Base-by-base conservation (phyloP, 2,888 invertebrate species). In the Drosophila hamatofila region DNA sequence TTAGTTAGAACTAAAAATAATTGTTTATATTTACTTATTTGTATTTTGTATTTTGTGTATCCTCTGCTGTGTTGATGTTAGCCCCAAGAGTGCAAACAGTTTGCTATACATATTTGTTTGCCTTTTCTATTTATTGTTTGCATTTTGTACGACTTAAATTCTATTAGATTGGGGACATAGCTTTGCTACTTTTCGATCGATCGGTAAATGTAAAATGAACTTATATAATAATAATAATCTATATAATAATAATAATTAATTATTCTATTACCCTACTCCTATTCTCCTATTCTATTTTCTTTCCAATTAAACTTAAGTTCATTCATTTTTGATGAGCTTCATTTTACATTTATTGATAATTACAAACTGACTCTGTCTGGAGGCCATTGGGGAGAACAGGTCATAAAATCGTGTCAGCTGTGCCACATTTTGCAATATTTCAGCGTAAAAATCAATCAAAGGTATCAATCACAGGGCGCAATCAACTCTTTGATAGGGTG, bases 391-490 rank as follows among this genome's bases (percentile, higher is more conserved):
- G 48, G 18, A n/a, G 2, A 11, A 39, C 21, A 30, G 12, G 18
- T 27, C 16, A 14, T 35, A 30, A 25, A 44, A 42, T 27, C 39
- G 33, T 75, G 79, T 78, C 79, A 76, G 64, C 42, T 46, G 59
- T 37, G 65, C 23, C 42, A 64, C 49, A 56, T 62, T 64, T 57
- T 49, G 62, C 62, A 78, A 78, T 62, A 57, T 62, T 64, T 76
- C 70, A 70, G 64, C 75, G 41, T 30, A 62, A 67, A 80, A 72
- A 81, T 80, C 81, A 80, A 80, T 78, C 78, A 78, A 63, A 56
- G 62, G 61, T 56, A 71, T 62, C 71, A 71, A 71, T 75, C 71
- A 56, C 23, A 41, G 33, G 30, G 25, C 57, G 49, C 46, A 33
- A 39, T 57, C 58, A 59, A 18, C 42, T 27, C 33, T 42, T 44